Evolutionary conservation across 2,888 invertebrate genomes (phyloP), one percentile per base, ranked within the genome.

Genomic region (Drosophila meridiana): DNA sequence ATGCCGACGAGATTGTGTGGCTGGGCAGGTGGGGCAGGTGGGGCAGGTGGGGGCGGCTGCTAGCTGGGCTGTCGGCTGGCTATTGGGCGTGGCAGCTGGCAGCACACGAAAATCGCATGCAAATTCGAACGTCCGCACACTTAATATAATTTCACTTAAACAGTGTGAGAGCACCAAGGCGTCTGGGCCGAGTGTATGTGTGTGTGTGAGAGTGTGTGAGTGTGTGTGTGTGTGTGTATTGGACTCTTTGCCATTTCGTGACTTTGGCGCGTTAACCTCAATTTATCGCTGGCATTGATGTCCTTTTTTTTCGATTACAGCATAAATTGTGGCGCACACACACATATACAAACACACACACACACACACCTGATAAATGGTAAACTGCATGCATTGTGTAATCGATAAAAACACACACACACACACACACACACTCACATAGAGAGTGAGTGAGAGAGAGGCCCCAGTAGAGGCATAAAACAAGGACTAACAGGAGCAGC

Each of bases 201-300:
- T 43, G n/a, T 36, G 36, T 28, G 40, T 52, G 59, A 63, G 52
- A 47, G 28, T 50, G 47, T 50, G 38, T 48, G 32, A 65, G 42
- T 63, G 52, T 57, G 38, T 53, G 50, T 26, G 47, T 42, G 45
- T 67, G 52, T 38, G 63, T 64, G 59, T 56, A 40, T 88, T 73
- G 72, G 83, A 75, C 61, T 73, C 61, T 74, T 73, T 70, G 72
- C 80, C 80, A 72, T 79, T 89, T 82, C 84, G 86, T 87, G 87
- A 87, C 88, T 87, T 89, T 80, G 79, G 88, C 90, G 90, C 86
- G 90, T 87, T 87, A 87, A 87, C 87, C 87, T 89, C 87, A 87
- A 89, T 87, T 87, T 87, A 89, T 87, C 86, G 90, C 82, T 83
- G 86, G 90, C 88, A 89, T 89, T 87, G 89, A 83, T 89, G 90